These are phyloP conservation scores for Eilema griseolum DNA, from an alignment of 2,888 invertebrate genomes.

Conservation along the genomic window DNA sequence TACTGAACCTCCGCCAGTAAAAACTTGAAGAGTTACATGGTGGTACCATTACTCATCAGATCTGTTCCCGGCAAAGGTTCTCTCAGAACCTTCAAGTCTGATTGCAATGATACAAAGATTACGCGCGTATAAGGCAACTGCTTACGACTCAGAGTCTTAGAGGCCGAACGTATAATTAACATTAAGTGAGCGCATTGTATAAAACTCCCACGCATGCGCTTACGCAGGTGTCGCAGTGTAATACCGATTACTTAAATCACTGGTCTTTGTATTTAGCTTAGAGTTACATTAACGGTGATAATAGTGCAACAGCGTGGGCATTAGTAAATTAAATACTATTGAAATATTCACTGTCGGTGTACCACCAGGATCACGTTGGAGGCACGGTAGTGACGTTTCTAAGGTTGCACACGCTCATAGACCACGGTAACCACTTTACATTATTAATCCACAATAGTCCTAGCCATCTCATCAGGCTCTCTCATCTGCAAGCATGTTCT, in stretches of 20 bases:
- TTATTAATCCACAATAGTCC: too few relatives aligned
- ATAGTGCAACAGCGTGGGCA: background rate
- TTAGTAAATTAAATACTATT: background rate
- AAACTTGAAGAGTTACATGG: background rate
- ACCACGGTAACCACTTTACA: too few relatives aligned
- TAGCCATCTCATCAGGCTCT: too few relatives aligned
- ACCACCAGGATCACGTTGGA: too few relatives aligned
- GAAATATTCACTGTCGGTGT: background rate
- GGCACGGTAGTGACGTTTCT: too few relatives aligned
- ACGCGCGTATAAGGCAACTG: constrained; percentile 6
- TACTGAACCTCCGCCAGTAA: background rate
- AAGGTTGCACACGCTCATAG: too few relatives aligned
- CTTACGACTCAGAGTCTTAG: constrained; percentile 1
- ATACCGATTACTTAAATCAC: constrained; percentile 19
- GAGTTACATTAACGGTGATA: background rate
- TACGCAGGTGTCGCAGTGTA: constrained; percentile 14
- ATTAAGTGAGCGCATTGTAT: constrained; percentile 16
- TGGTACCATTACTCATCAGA: background rate
- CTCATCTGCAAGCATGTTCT: background rate
- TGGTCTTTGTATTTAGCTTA: constrained; percentile 11
- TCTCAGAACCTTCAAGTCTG: background rate
- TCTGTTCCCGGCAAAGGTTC: background rate
- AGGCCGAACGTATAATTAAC: constrained; percentile 19
- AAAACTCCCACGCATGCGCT: constrained; percentile 22
- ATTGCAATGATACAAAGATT: constrained; percentile 10